phyloP scores from a whole-genome alignment of 2,888 invertebrate genomes.

The Aleiodes testaceus region DNA sequence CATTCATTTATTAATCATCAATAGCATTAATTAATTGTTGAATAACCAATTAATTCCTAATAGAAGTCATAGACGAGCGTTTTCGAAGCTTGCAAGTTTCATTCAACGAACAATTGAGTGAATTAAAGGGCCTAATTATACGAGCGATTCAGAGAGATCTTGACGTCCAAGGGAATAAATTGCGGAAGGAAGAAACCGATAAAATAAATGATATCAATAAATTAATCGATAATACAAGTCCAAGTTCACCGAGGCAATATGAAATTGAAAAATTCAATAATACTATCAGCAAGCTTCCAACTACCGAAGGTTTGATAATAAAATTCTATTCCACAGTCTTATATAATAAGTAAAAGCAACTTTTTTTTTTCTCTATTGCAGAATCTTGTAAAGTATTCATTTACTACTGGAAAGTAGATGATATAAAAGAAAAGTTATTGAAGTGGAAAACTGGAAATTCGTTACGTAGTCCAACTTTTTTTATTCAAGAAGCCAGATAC shows the following conservation, averaged over 20 bases:
- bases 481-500: conserved; percentile 67
- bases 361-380: conserved; percentile 36
- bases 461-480: conserved; percentile 70
- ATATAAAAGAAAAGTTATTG: conserved; percentile 67
- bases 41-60: conserved; percentile 39
- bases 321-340: background rate
- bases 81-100: conserved; percentile 56
- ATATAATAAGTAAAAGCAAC: background rate
- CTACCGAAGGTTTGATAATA: conserved; percentile 36
- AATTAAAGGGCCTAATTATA: conserved; percentile 52
- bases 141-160: conserved; percentile 16
- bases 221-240: background rate
- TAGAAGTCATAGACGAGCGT: conserved; percentile 59
- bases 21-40: background rate
- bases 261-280: conserved; percentile 58
- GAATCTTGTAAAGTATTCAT: conserved; percentile 59
- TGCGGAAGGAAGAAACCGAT: background rate
- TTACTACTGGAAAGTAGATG: conserved; percentile 70
- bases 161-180: background rate
- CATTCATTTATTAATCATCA: background rate
- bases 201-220: conserved; percentile 14
- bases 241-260: conserved; percentile 49
- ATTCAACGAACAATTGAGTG: conserved; percentile 54
- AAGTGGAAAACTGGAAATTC: conserved; percentile 68
- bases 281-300: conserved; percentile 50